Conservation (phyloP, 1,140 invertebrate species). For the Brachionus paranguensis region DNA sequence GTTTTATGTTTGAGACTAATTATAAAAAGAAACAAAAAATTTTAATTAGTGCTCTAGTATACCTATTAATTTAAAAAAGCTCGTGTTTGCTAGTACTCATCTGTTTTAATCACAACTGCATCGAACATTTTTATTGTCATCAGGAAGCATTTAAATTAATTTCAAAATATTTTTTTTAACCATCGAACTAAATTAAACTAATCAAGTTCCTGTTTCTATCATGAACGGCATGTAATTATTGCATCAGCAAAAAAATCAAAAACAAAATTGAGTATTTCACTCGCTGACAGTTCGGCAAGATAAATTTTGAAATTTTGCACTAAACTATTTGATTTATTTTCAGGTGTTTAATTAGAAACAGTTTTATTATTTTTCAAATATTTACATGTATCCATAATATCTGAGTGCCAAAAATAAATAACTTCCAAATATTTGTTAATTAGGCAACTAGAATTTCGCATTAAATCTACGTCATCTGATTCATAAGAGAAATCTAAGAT, state of each 20-base stretch:
- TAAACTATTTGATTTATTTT: background rate
- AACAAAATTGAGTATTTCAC: background rate
- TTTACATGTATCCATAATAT: background rate
- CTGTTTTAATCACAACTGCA: background rate
- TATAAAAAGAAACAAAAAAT: background rate
- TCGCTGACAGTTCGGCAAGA: background rate
- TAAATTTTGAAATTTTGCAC: background rate
- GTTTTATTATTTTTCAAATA: background rate
- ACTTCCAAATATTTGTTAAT: background rate
- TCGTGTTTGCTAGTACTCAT: background rate
- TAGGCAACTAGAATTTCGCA: background rate
- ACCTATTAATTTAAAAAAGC: too few species aligned
- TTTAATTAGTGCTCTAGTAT: background rate
- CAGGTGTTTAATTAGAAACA: background rate
- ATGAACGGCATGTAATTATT: background rate
- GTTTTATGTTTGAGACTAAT: too few species aligned
- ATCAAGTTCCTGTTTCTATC: background rate
- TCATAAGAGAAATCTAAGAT: background rate
- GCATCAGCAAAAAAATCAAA: background rate
- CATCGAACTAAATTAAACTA: background rate
- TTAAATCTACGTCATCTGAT: background rate
- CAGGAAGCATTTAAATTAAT: background rate
- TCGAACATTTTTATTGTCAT: background rate
- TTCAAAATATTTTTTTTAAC: background rate
- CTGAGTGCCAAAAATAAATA: background rate